A percentile compares a stretch with the other conserved stretches of the same genome.
These are phyloP conservation scores for Peromyscus eremicus DNA, from an alignment of 2,797 vertebrate species.

Conservation along the genomic window DNA sequence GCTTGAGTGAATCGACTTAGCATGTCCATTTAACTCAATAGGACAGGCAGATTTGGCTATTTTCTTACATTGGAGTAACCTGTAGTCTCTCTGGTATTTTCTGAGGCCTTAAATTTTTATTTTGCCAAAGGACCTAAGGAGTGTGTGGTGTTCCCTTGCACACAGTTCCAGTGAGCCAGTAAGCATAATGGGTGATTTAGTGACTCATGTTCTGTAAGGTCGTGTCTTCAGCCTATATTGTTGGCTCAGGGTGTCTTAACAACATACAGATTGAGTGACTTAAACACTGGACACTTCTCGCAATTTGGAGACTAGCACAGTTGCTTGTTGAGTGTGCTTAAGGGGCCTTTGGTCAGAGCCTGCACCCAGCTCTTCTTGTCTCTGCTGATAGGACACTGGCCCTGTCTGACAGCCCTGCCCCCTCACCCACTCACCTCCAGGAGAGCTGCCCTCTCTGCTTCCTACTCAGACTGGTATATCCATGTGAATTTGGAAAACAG, in stretches of 20 bases:
- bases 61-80: slow-evolving; percentile 34
- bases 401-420: not conserved
- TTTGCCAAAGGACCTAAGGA: slow-evolving; percentile 26
- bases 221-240: not conserved
- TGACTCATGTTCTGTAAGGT: not conserved
- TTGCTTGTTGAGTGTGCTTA: not conserved
- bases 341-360: not conserved
- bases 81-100: slow-evolving; percentile 33
- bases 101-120: not conserved
- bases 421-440: not conserved
- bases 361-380: not conserved
- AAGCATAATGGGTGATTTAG: not conserved
- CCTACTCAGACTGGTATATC: not conserved
- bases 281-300: not conserved
- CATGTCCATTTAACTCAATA: not conserved
- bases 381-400: not conserved
- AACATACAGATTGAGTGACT: not conserved
- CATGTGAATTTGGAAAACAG: slow-evolving; percentile 42
- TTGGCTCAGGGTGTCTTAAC: not conserved
- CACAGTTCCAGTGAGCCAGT: not conserved
- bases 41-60: not conserved
- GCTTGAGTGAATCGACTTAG: slow-evolving; percentile 16
- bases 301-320: not conserved
- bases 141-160: not conserved
- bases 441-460: not conserved